Evolutionary conservation across 1,140 invertebrate species (phyloP), one percentile per base, ranked within the genome.

Genomic region (Magallana gigas): DNA sequence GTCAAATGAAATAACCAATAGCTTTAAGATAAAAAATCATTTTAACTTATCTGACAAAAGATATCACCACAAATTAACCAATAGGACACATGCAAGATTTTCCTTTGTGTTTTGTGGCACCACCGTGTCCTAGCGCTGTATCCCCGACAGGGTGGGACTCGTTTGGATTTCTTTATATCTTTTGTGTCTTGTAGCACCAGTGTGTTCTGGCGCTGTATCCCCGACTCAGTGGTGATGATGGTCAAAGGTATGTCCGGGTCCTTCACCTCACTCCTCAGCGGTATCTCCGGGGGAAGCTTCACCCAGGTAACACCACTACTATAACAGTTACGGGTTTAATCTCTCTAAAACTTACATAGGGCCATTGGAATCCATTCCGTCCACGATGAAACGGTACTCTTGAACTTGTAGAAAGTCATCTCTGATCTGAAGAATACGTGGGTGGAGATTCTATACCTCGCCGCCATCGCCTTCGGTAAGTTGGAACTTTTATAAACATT

Each of bases 391-490:
- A 48, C 36, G 36, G 36, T 48, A 48, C 14, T 18, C 29, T 18
- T 80, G 71, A 29, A n/a, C 58, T 92, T 87, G 62, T 86, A 92
- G 96, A 97, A 94, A 95, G 95, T 64, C 93, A 95, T 81, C 95
- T 96, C 93, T 9, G 97, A 97, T 93, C 89, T 97, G 4, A 93
- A 96, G 82, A 92, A 95, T 8, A 96, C 95, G n/a, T 97, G 96
- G 96, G 92, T 89, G 80, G 96, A 97, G 91, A 95, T 97, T 71
- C 82, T 96, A 36, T 96, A 96, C 88, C 93, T 97, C 76, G 95
- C 96, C 85, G 90, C 96, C 6, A 96, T 96, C 85, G 95, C 96
- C 60, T 94, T 97, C 62, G 96, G 96, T 97, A 95, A 93, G 93
- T 29, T 11, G 36, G 36, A 48, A 48, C 36, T 48, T 48, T 48